Evolutionary conservation across 2,888 invertebrate genomes (phyloP), one percentile per base, ranked within the genome.

Genomic region (Lysandra bellargus): DNA sequence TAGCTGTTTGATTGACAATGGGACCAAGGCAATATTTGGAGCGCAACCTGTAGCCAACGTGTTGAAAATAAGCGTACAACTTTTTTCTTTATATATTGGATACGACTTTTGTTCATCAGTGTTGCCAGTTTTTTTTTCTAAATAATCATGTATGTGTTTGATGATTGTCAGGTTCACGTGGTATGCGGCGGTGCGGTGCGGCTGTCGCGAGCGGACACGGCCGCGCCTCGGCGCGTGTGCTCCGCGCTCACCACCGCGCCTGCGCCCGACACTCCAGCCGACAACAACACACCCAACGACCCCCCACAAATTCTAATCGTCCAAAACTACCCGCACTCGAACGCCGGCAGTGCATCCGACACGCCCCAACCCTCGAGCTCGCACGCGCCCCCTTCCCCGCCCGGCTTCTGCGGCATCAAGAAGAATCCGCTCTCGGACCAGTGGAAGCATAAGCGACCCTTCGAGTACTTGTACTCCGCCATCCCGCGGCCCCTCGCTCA

Each of bases 361-460:
- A 80, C 79, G 69, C 85, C 83, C 82, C 83, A 85, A 80, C 84
- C 83, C 23, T 85, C 86, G 1, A 82, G 84, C 79, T 84, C 85
- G 1, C 84, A 85, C 69, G 81, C 78, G 30, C 81, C 82, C 75
- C 83, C 84, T 23, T 83, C 84, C n/a, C 83, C 85, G 0, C 82
- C 85, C 1, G 88, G 89, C 3, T 89, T 84, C 80, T 85, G 85
- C 40, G 88, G 88, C 23, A 86, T 91, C 74, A 92, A 92, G 0
- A 93, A 90, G 78, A 84, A 93, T 5, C 92, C 94, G 0, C 84
- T 93, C 0, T 92, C 94, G 0, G 94, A 94, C 80, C 94, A 93
- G 90, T 95, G 93, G 93, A 82, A 94, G 1, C 90, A 92, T 78
- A 93, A 92, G 80, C 87, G 93, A 61, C 89, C 91, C 0, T 85